Evolutionary conservation across 2,797 vertebrate species (phyloP).

Genomic region (Sebastiscus tertius): DNA sequence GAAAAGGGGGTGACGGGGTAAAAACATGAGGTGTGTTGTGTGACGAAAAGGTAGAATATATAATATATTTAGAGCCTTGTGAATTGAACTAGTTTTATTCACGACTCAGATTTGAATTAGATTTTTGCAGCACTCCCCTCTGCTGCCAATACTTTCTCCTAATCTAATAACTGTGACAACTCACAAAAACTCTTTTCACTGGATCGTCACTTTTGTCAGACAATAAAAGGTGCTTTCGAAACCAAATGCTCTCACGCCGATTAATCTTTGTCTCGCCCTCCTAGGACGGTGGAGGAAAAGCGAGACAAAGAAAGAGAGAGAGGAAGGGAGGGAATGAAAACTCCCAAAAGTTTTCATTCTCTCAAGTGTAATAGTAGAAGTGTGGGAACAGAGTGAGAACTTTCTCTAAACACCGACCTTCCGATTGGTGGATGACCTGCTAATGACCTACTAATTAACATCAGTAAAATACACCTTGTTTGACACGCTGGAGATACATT

Average conservation of each 20-base stretch:
- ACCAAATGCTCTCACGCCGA: neutral
- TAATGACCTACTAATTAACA: too few species aligned
- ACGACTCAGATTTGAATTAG: neutral
- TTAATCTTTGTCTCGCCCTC: neutral
- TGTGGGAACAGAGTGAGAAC: conserved; percentile 8
- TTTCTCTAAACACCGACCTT: neutral
- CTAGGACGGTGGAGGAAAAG: too few species aligned
- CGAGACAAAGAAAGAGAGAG: too few species aligned
- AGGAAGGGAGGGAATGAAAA: too few species aligned
- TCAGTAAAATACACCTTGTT: too few species aligned
- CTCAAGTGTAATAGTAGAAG: conserved; percentile 9
- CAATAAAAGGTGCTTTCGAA: neutral
- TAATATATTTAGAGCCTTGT: neutral
- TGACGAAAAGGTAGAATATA: neutral
- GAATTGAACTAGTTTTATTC: neutral
- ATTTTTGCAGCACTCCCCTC: neutral
- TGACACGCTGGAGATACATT: neutral
- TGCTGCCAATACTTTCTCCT: neutral
- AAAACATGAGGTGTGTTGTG: neutral
- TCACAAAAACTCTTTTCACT: neutral
- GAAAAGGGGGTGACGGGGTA: neutral
- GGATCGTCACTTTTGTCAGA: neutral
- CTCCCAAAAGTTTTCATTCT: neutral
- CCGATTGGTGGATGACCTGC: too few species aligned
- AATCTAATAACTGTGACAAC: neutral